Evolutionary conservation across 2,113 vertebrate species (phyloP), one percentile per base, ranked within the genome.

Genomic region (Trogon melanurus): DNA sequence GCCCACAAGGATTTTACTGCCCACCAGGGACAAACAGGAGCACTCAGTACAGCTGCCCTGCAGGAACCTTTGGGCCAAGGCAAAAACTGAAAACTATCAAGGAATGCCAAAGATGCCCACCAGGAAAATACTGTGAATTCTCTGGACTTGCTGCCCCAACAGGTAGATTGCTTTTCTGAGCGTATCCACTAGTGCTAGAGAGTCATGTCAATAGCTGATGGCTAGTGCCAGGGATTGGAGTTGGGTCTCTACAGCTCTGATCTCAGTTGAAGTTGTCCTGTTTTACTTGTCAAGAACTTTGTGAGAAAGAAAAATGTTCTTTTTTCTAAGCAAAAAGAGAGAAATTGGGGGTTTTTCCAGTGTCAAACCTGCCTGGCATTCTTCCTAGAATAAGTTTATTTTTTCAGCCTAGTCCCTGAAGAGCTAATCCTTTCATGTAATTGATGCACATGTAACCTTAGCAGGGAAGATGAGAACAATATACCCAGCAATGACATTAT

Each of bases 1-100:
- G 99, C 93, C 98, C 98, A 3, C 96, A 62, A 89, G 99, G 99
- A 27, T 98, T 99, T 95, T 99, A 98, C 94, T 99, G 99, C 92
- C 99, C 98, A 20, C 62, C 84, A 65, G 99, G 99, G 56, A 99
- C 98, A 5, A 89, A 80, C 45, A 36, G 95, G 34, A 97, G 98
- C 64, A 98, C 97, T 45, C 98, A 98, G 79, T 93, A 98, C 94
- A 98, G 98, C 89, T 99, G 99, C 81, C 99, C 99, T 10, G 61
- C 88, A 7, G 98, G 99, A 66, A 98, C 98, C 32, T 99, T 98
- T 27, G 98, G 99, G 66, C 96, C 98, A 5, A 97, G 79, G 58
- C 95, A 97, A 58, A 96, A 83, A 11, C 88, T 97, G 67, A 93
- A 87, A 65, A 97, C 96, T 25, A 21, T 96, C 15, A 36, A 80